Evolutionary conservation across 2,888 invertebrate genomes (phyloP), one percentile per base, ranked within the genome.

Genomic region (Dugesia japonica): DNA sequence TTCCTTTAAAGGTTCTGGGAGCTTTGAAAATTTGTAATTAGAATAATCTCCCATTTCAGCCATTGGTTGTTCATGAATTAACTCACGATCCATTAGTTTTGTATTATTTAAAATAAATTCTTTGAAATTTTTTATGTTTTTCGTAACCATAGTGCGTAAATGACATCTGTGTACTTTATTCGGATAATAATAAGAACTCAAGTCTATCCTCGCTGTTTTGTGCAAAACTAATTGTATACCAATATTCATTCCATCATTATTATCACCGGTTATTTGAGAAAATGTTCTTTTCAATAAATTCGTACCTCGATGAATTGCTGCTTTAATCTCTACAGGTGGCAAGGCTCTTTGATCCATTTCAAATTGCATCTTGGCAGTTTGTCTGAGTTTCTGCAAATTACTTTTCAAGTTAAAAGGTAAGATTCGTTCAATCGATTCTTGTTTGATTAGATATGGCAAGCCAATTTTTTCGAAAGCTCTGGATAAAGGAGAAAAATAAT

Each of bases 11-110:
- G 75, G 75, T 23, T 27, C 26, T 27, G 23, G 26, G n/a, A 74
- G 20, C n/a, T 31, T 72, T 1, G 72, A 23, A 33, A 42, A 77
- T 27, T 76, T 75, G 28, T 77, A 77, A 28, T 77, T 77, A 1
- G 73, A n/a, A 31, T 77, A 77, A 28, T 77, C 74, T 1, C 77
- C 77, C 77, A 77, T 77, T 33, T 77, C 77, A 1, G 74, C 13
- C 72, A 77, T 77, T 26, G 77, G 77, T 31, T 77, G 77, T 7
- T 42, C 27, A 28, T 76, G 42, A 26, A 75, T 76, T 26, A 26
- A 28, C 9, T 72, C 23, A 0, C 74, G 42, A 20, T 73, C 74
- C 72, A 42, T 76, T 1, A 42, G 28, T 42, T 28, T 17, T 17
- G 31, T 33, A 77, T 56, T 33, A 15, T 77, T 28, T 9, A 75